Base-by-base conservation (phyloP, 2,888 invertebrate species). In the Pristionchus entomophagus region DNA sequence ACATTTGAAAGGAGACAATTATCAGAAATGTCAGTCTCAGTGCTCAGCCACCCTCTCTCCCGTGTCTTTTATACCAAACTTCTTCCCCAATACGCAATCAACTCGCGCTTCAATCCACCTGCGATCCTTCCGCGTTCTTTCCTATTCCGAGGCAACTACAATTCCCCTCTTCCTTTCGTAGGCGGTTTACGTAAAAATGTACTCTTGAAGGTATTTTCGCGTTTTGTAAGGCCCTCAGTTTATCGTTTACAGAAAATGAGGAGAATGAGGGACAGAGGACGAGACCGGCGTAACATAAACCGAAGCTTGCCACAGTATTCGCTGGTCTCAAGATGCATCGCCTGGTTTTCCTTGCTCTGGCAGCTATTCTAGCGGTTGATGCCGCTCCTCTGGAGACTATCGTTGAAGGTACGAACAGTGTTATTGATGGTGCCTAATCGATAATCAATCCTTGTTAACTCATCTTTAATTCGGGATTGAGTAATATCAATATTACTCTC, bases 201-300 rank as follows among this genome's bases (percentile, higher is more conserved):
- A n/a, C 59, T 59, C 35, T 35, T 35, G 56, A n/a, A 59, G 4
- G 51, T 22, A 10, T 59, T 26, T 4, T 26, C 59, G 26, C 10
- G n/a, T n/a, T n/a, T n/a, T n/a, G n/a, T n/a, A n/a, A n/a, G n/a
- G n/a, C n/a, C n/a, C 69, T 69, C 26, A 73, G 73, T 73, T 73
- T 73, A 73, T 73, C 73, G 73, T 73, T 73, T 73, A 73, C 73
- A 73, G 73, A 73, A 73, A 26, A 38, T 8, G 65, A 26, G 73
- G 38, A n/a, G 69, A 8, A 0, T 26, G 65, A 19, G 35, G 65
- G 65, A 14, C n/a, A n/a, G n/a, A n/a, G n/a, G n/a, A 35, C 35
- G 29, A 35, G 32, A 32, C 29, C 5, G n/a, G 38, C 19, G 26
- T 69, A 69, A 19, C 10, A 38, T 69, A 69, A 69, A 69, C 69